Evolutionary conservation across 2,888 invertebrate species (phyloP).

Genomic region (Drosophila fulvimacula): DNA sequence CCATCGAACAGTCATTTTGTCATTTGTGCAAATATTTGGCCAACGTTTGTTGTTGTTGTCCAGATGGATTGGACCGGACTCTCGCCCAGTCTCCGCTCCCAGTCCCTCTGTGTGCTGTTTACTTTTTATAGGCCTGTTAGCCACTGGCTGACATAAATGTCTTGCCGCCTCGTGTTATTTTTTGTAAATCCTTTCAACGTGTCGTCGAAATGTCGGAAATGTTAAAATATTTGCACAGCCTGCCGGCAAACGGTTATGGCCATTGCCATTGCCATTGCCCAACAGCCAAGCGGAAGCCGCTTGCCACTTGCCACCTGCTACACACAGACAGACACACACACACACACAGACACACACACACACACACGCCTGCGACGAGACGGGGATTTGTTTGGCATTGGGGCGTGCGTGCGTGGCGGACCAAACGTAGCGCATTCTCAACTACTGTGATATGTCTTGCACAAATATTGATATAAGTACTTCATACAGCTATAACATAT

Average conservation of each 20-base stretch:
- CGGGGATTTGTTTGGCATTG: slow-evolving; percentile 48
- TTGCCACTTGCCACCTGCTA: slow-evolving; percentile 9
- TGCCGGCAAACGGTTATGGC: slow-evolving; percentile 37
- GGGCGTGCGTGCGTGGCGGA: slow-evolving; percentile 59
- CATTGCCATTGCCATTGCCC: slow-evolving; percentile 18
- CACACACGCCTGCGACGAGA: not conserved
- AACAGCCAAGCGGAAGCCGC: slow-evolving; percentile 38
- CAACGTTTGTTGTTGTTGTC: slow-evolving; percentile 52
- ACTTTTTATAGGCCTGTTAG: slow-evolving; percentile 47
- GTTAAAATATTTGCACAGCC: slow-evolving; percentile 81
- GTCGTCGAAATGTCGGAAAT: slow-evolving; percentile 75
- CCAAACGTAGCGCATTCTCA: slow-evolving; percentile 22
- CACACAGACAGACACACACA: not conserved
- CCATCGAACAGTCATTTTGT: slow-evolving; percentile 41
- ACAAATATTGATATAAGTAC: slow-evolving; percentile 67
- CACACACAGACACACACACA: not conserved
- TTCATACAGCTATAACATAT: slow-evolving; percentile 25
- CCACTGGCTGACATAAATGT: slow-evolving; percentile 42
- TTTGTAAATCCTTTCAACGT: slow-evolving; percentile 82
- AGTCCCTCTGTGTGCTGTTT: slow-evolving; percentile 7
- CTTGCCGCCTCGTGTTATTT: slow-evolving; percentile 48
- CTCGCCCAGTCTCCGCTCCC: not conserved
- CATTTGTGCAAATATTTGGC: slow-evolving; percentile 68
- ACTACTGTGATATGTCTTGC: slow-evolving; percentile 63
- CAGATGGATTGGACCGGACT: slow-evolving; percentile 26